phyloP scores from a whole-genome alignment of 2,797 vertebrate genomes.

The Eremophila alpestris region DNA sequence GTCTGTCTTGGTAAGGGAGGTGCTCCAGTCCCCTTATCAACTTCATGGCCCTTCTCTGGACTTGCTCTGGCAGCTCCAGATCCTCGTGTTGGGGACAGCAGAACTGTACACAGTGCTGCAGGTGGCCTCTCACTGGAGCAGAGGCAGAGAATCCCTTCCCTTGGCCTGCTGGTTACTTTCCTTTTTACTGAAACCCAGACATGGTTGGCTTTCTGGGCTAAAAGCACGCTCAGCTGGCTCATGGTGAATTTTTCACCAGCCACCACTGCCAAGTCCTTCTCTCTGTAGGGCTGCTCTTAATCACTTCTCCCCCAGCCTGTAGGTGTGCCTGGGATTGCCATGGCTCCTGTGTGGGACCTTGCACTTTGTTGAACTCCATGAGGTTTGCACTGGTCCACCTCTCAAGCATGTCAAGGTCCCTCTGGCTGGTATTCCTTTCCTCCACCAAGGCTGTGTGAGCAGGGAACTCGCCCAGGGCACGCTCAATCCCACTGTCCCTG shows the following conservation, averaged over 20 bases:
- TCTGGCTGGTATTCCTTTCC: background rate
- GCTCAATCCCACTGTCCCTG: fast-evolving
- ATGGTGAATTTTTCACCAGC: background rate
- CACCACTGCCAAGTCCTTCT: background rate
- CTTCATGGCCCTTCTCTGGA: background rate
- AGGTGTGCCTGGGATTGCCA: background rate
- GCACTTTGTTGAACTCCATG: background rate
- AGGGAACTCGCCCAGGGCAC: fast-evolving
- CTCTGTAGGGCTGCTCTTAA: background rate
- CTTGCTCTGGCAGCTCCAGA: background rate
- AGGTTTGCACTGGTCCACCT: background rate
- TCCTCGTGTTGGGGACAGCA: background rate
- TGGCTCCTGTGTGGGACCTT: background rate
- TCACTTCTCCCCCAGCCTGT: background rate
- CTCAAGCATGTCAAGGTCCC: fast-evolving
- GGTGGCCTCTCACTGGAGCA: fast-evolving
- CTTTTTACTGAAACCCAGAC: background rate
- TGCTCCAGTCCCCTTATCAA: background rate
- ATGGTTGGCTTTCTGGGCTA: background rate
- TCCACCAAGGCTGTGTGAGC: background rate
- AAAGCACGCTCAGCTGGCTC: background rate
- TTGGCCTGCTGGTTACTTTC: background rate
- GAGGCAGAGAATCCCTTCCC: background rate
- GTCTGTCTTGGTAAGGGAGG: background rate
- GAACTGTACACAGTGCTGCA: background rate